Percentiles rank a stretch among this genome's conserved stretches.
Conservation (phyloP, 2,888 invertebrate species). For the Heliothis peltigera region DNA sequence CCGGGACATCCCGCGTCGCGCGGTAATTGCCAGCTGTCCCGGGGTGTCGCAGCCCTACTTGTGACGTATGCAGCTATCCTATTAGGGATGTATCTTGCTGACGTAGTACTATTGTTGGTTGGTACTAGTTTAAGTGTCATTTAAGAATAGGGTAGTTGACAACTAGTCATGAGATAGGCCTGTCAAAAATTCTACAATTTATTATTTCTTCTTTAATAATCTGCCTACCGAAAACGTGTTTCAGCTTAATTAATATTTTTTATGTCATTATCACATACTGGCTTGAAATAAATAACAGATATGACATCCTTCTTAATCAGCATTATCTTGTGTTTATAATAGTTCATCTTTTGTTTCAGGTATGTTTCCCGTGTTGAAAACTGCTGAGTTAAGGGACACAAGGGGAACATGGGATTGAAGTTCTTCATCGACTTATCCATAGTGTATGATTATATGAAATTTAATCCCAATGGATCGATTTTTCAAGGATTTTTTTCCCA, state of each 20-base stretch:
- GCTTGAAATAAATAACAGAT: too few species aligned
- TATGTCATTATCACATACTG: neutral
- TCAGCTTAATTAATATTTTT: neutral
- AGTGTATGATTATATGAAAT: too few species aligned
- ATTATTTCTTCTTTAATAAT: too few species aligned
- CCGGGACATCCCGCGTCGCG: conserved; percentile 36
- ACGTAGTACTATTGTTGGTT: conserved; percentile 32
- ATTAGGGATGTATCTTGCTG: conserved; percentile 27
- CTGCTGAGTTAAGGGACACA: neutral
- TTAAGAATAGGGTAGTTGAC: too few species aligned
- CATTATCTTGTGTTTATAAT: neutral
- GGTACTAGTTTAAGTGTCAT: conserved; percentile 16
- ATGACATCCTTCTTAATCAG: too few species aligned
- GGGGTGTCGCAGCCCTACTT: conserved; percentile 41
- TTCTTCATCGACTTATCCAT: neutral
- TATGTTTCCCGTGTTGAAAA: neutral
- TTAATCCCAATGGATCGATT: too few species aligned
- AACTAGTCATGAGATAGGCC: neutral
- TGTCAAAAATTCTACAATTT: too few species aligned
- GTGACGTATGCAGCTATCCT: conserved; percentile 35
- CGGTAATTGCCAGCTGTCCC: conserved; percentile 56
- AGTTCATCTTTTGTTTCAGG: conserved; percentile 37
- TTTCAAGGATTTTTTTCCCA: too few species aligned
- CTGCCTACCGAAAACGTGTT: too few species aligned
- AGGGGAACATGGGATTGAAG: too few species aligned